Conservation (phyloP, 2,113 vertebrate species). For the Prietella phreatophila region DNA sequence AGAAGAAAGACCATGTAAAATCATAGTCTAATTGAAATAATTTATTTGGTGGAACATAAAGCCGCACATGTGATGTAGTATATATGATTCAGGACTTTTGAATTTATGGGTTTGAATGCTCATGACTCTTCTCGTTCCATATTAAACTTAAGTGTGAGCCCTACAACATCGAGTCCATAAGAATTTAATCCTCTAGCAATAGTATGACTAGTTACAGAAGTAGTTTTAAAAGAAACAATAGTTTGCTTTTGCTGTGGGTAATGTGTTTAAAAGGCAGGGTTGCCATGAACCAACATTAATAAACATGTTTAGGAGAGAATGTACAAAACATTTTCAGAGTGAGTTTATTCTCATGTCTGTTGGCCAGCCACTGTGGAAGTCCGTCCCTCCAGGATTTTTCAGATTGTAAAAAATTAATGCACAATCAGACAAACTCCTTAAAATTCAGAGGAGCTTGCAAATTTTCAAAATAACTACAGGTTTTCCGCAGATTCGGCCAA, state of each 20-base stretch:
- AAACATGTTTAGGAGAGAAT: not conserved
- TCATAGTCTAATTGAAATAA: not conserved
- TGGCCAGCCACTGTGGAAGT: not conserved
- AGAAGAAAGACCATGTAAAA: not conserved
- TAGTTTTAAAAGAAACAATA: not conserved
- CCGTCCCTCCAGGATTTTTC: no score
- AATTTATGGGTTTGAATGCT: not conserved
- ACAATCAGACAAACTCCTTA: no score
- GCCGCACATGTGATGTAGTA: not conserved
- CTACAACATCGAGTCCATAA: not conserved
- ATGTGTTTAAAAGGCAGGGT: not conserved
- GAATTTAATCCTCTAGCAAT: not conserved
- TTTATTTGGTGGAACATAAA: not conserved
- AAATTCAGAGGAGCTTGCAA: no score
- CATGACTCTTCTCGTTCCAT: not conserved
- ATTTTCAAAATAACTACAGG: no score
- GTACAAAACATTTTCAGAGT: not conserved
- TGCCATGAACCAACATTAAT: not conserved
- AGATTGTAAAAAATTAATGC: no score
- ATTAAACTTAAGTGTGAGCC: not conserved
- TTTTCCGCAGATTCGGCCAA: no score
- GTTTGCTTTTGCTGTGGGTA: not conserved
- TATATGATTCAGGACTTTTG: not conserved
- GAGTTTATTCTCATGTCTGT: not conserved
- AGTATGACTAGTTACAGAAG: not conserved